Evolutionary conservation across 2,113 vertebrate species (phyloP).

Genomic region (Nothoprocta pentlandii): DNA sequence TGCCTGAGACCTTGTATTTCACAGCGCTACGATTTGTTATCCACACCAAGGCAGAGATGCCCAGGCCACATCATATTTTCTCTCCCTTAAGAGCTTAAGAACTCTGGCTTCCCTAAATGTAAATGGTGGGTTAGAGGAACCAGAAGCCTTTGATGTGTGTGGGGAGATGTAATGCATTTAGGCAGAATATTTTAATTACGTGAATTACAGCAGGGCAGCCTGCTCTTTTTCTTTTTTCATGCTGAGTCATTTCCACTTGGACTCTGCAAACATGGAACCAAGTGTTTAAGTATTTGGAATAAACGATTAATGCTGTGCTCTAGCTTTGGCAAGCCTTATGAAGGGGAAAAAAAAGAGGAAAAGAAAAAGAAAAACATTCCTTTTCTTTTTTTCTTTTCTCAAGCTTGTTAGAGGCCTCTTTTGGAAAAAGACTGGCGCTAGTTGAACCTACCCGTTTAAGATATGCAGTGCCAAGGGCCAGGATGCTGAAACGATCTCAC

Average conservation of each 20-base stretch:
- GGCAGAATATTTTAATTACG: constrained; percentile 67
- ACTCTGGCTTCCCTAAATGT: constrained; percentile 35
- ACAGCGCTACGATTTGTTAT: not conserved
- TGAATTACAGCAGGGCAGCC: constrained; percentile 53
- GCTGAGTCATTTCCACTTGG: constrained; percentile 73
- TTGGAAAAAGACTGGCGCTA: constrained; percentile 6
- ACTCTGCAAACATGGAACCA: constrained; percentile 34
- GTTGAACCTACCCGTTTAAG: not conserved
- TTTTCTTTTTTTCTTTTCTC: not conserved
- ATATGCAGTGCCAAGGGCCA: not conserved
- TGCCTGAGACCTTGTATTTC: constrained; percentile 10
- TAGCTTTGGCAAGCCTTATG: constrained; percentile 14
- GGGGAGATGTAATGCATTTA: constrained; percentile 47
- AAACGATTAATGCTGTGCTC: constrained; percentile 37
- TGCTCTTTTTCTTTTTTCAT: constrained; percentile 36
- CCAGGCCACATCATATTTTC: constrained; percentile 1
- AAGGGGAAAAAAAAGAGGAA: not conserved
- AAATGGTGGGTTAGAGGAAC: constrained; percentile 52
- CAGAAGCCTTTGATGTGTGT: constrained; percentile 56
- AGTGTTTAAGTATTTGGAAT: constrained; percentile 50
- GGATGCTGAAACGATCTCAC: not conserved
- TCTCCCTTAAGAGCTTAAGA: not conserved
- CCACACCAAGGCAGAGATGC: not conserved
- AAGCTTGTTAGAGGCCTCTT: not conserved
- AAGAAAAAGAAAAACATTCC: not conserved